Evolutionary conservation across 2,888 invertebrate species (phyloP), one percentile per base, ranked within the genome.

Genomic region (Pedicia rivosa): DNA sequence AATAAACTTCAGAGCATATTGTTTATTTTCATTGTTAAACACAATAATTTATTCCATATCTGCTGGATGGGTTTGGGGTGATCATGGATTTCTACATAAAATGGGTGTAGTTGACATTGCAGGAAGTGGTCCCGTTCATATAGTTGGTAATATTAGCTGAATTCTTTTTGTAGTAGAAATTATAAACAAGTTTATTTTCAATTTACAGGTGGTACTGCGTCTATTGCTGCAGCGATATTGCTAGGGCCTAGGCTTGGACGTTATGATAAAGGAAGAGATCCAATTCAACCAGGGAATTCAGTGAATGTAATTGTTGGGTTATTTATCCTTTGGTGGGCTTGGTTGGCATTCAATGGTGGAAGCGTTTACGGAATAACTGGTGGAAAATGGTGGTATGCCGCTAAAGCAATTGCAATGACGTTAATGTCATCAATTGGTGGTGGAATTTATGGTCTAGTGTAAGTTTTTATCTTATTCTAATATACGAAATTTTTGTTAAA

Each of bases 321-420:
- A 9, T 91, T 91, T 53, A 88, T 91, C 26, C 63, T 91, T 1
- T 91, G 91, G 91, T 92, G 92, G 92, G 92, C 92, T 0, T 92
- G 92, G 92, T 64, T 94, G 37, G 91, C 90, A 0, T 92, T 92
- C 54, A 91, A 91, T 60, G 90, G 90, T 36, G 92, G 92, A 10
- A 87, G 86, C 46, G 82, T 82, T 34, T 82, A 82, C 50, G 82
- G 82, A 38, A 74, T 61, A 2, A 59, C 80, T 43, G 86, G 83
- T 1, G 72, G 78, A 5, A 84, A 84, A 56, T 92, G 91, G 91
- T 81, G 87, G 54, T 87, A 86, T 53, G 87, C 91, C 0, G 87
- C 87, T 0, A 67, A 84, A 31, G 87, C 88, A 0, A 86, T 88
- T 0, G 86, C 87, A 1, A 79, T 82, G 67, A 91, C 91, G 0